Evolutionary conservation across 2,797 vertebrate species (phyloP).

Genomic region (Octomys mimax): DNA sequence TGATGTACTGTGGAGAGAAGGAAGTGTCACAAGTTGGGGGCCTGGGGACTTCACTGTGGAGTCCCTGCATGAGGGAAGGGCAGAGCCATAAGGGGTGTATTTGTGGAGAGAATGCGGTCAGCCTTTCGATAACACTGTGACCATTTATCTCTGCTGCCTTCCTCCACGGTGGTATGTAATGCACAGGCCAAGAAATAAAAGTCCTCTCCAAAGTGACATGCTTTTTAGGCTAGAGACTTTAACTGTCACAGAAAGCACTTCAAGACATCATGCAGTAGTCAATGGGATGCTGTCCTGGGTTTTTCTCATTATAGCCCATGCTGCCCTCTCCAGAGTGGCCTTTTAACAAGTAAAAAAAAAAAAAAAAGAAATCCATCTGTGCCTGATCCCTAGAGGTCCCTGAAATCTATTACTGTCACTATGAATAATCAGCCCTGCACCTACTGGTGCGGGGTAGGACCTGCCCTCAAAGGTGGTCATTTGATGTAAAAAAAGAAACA

Average conservation of each 20-base stretch:
- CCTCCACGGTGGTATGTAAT: background rate
- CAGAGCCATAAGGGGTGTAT: fast-evolving
- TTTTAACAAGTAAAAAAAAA: background rate
- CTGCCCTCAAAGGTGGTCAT: background rate
- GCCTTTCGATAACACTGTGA: background rate
- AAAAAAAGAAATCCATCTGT: too few species aligned
- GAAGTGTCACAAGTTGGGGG: background rate
- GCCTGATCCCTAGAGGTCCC: background rate
- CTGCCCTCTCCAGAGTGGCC: background rate
- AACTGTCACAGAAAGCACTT: background rate
- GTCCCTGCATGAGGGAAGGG: too few species aligned
- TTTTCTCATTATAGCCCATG: background rate
- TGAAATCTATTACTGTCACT: background rate
- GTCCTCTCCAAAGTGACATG: background rate
- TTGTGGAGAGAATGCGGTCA: background rate
- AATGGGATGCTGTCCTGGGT: background rate
- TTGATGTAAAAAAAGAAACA: background rate
- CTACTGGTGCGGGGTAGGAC: fast-evolving
- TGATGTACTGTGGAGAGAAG: too few species aligned
- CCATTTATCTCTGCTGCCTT: background rate
- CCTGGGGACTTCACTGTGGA: background rate
- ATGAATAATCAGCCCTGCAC: background rate
- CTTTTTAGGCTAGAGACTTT: background rate
- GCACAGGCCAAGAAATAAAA: background rate
- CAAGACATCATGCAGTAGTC: background rate